A percentile compares a stretch with the other conserved stretches of the same genome.
Conservation (phyloP, 1,140 invertebrate species). For the Drosophila pandora region DNA sequence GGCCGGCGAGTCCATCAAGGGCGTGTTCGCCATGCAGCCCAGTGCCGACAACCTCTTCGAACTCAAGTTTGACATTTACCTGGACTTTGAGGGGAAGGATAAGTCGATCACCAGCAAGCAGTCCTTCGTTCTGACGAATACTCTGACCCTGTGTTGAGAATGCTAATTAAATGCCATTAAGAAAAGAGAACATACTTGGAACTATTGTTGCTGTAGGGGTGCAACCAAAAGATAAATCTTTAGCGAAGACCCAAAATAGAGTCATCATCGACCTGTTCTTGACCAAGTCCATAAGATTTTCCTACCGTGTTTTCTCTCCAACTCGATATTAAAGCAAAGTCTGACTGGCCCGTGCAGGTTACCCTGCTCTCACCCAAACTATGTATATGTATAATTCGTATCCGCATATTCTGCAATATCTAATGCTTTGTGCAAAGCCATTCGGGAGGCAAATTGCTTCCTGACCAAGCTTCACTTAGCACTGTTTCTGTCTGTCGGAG, state of each 20-base stretch:
- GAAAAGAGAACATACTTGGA: too few relatives aligned
- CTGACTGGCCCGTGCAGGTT: background rate
- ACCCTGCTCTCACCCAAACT: background rate
- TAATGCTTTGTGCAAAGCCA: conserved; percentile 58
- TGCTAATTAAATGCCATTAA: too few relatives aligned
- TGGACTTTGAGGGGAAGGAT: conserved; percentile 32
- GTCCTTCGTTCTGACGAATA: conserved; percentile 12
- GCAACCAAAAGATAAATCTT: too few relatives aligned
- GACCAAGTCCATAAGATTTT: too few relatives aligned
- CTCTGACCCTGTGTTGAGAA: conserved; percentile 4
- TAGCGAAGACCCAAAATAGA: too few relatives aligned
- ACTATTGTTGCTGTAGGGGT: too few relatives aligned
- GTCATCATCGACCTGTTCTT: too few relatives aligned
- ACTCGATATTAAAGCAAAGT: too few relatives aligned
- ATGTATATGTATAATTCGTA: conserved; percentile 9
- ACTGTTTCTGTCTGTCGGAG: too few relatives aligned
- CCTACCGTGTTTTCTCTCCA: too few relatives aligned
- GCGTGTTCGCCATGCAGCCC: conserved; percentile 26
- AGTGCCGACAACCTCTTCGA: conserved; percentile 26
- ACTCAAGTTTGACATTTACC: conserved; percentile 35
- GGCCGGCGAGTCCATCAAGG: conserved; percentile 29
- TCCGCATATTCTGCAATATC: conserved; percentile 25
- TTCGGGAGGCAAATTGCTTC: conserved; percentile 68
- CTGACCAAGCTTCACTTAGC: conserved; percentile 6
- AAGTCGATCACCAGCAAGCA: conserved; percentile 20